Conservation (phyloP, 1,140 invertebrate genomes). For the Neodiprion lecontei region DNA sequence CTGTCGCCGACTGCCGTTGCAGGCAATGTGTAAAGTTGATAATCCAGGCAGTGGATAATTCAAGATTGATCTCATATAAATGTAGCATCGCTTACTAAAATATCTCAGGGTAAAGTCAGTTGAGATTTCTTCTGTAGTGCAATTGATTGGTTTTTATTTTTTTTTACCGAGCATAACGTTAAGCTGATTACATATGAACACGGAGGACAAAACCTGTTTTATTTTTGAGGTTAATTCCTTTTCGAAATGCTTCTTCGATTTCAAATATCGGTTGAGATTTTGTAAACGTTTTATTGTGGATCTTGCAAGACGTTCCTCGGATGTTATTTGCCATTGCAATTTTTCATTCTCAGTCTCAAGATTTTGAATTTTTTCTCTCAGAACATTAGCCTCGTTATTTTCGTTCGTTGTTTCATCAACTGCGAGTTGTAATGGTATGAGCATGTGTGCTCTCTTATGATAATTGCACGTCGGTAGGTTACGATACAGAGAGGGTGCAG, state of each 20-base stretch:
- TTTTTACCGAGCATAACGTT: neutral
- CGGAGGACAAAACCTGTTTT: neutral
- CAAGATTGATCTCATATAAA: neutral
- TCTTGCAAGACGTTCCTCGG: neutral
- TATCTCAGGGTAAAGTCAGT: neutral
- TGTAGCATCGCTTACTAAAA: neutral
- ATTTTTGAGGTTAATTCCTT: neutral
- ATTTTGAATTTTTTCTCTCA: neutral
- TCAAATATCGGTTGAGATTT: neutral
- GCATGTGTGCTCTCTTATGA: no score
- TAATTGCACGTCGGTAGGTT: no score
- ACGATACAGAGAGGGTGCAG: no score
- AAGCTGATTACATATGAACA: neutral
- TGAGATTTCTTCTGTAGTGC: neutral
- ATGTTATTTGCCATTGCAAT: neutral
- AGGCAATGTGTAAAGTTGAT: slow-evolving; percentile 15
- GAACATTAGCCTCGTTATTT: neutral
- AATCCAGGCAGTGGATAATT: neutral
- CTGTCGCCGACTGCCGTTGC: slow-evolving; percentile 25
- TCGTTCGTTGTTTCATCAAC: neutral
- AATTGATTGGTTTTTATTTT: neutral
- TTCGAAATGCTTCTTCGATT: neutral
- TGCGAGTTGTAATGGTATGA: neutral
- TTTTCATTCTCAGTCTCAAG: neutral
- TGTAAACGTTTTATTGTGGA: neutral